Percentiles rank a stretch among this genome's conserved stretches.
phyloP scores from a whole-genome alignment of 2,797 vertebrate genomes.

The Chanos chanos region DNA sequence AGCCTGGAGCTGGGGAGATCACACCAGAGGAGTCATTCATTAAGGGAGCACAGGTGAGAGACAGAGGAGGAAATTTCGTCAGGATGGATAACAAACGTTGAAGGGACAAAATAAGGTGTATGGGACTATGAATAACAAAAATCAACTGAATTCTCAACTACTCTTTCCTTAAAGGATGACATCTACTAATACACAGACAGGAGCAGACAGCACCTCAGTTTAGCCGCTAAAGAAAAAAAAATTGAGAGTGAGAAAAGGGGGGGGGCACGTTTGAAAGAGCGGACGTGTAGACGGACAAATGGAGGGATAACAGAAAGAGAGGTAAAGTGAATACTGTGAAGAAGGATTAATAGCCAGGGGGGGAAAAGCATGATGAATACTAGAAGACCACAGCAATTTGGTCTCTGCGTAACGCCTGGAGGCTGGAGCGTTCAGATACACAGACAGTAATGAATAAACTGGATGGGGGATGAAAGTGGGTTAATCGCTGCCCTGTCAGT shows the following conservation, averaged over 20 bases:
- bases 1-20: conserved; percentile 77
- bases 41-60: background rate
- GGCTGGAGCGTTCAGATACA: conserved; percentile 8
- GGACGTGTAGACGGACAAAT: background rate
- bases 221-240: background rate
- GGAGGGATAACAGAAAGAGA: background rate
- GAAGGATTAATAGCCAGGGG: too few species aligned
- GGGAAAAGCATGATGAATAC: too few species aligned
- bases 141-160: too few species aligned
- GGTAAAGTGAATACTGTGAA: background rate
- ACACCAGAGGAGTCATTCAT: too few species aligned
- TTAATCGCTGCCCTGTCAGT: conserved; percentile 23
- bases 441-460: conserved; percentile 14
- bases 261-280: background rate
- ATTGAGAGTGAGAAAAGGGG: background rate
- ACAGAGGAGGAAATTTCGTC: conserved; percentile 1
- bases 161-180: too few species aligned
- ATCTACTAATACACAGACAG: too few species aligned
- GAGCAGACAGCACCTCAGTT: too few species aligned
- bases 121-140: background rate
- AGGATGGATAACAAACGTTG: background rate
- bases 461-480: background rate
- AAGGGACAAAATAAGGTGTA: background rate
- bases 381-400: too few species aligned
- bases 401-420: conserved; percentile 15